Evolutionary conservation across 2,113 vertebrate genomes (phyloP).

Genomic region (Urocynchramus pylzowi): DNA sequence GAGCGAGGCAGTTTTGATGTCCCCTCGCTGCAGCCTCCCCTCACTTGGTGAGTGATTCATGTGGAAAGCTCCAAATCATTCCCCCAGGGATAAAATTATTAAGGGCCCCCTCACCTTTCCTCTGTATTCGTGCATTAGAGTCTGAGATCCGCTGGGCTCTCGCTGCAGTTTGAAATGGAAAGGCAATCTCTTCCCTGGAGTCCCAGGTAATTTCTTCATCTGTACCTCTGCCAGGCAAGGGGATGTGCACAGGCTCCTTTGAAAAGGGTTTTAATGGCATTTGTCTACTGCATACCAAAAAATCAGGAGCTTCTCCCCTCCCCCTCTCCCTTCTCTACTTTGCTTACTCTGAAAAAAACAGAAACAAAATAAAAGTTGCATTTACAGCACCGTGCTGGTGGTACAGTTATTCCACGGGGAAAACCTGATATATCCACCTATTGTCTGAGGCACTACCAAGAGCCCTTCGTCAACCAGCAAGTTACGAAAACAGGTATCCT

Average conservation of each 20-base stretch:
- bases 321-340: not conserved
- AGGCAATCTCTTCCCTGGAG: not conserved
- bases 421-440: constrained; percentile 57
- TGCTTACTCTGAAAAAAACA: not conserved
- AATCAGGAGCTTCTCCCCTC: not conserved
- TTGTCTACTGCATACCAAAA: not conserved
- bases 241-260: not conserved
- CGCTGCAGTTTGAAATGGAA: not conserved
- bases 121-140: not conserved
- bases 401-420: constrained; percentile 38
- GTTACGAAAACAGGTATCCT: constrained; percentile 62
- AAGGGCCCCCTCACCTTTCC: not conserved
- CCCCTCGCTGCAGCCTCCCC: not conserved
- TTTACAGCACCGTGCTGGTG: not conserved
- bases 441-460: constrained; percentile 37
- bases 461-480: constrained; percentile 6
- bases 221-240: not conserved
- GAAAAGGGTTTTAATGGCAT: not conserved
- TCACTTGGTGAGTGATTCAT: not conserved
- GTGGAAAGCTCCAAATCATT: not conserved
- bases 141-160: not conserved
- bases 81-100: not conserved
- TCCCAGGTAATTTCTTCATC: not conserved
- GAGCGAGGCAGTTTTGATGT: not conserved
- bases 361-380: constrained; percentile 24